Conservation (phyloP, 2,888 invertebrate genomes). For the Ganaspis brasiliensis region DNA sequence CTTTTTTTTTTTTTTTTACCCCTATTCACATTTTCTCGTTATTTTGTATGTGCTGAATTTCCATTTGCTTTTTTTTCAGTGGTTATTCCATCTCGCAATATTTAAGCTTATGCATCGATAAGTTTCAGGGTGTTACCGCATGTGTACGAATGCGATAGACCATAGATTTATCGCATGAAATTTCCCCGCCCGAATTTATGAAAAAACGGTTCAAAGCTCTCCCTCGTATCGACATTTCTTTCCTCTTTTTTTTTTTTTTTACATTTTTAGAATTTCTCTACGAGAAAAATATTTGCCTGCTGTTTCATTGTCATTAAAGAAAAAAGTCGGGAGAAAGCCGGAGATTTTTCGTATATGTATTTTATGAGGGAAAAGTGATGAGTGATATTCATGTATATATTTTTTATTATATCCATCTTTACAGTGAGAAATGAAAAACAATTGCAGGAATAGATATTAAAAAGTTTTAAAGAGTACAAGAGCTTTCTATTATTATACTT, state of each 20-base stretch:
- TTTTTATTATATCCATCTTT: background rate
- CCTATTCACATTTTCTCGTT: conserved; percentile 33
- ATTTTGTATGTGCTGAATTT: conserved; percentile 32
- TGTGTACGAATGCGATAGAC: conserved; percentile 37
- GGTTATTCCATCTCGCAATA: conserved; percentile 37
- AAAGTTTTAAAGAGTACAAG: background rate
- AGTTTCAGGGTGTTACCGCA: conserved; percentile 34
- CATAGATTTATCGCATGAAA: conserved; percentile 40
- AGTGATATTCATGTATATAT: background rate
- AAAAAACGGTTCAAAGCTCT: conserved; percentile 23
- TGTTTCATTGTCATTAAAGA: background rate
- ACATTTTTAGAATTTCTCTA: background rate
- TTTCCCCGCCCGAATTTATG: conserved; percentile 35
- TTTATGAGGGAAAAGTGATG: background rate
- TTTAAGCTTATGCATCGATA: conserved; percentile 42
- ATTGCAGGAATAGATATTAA: background rate
- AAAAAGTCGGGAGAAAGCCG: background rate
- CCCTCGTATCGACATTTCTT: conserved; percentile 1
- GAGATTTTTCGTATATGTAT: background rate
- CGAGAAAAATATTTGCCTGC: background rate
- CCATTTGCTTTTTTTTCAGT: conserved; percentile 30
- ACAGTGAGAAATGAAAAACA: background rate
- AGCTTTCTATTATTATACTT: background rate
- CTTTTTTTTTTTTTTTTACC: background rate
- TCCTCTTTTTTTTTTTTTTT: conserved; percentile 5